These are phyloP conservation scores for Drosophila colorata DNA, from an alignment of 2,888 invertebrate genomes.

Conservation along the genomic window DNA sequence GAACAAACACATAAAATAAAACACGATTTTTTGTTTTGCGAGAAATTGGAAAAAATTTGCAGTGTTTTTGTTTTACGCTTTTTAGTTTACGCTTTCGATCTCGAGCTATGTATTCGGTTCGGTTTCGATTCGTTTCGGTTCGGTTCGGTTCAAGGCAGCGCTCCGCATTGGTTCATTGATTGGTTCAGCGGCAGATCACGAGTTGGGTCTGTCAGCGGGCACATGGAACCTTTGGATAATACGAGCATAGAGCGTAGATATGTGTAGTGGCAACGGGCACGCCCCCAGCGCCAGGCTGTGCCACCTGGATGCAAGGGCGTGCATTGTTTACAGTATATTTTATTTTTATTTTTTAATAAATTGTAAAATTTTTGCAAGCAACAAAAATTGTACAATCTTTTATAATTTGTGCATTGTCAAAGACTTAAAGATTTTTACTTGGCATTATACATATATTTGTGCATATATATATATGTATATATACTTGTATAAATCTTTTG, in stretches of 20 bases:
- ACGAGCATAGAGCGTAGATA: constrained; percentile 80
- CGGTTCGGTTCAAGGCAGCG: constrained; percentile 30
- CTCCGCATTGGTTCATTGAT: constrained; percentile 51
- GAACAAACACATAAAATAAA: constrained; percentile 79
- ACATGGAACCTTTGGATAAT: constrained; percentile 80
- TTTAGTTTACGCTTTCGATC: constrained; percentile 42
- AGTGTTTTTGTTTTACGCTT: constrained; percentile 17
- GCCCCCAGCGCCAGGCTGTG: constrained; percentile 51
- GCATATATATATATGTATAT: not conserved
- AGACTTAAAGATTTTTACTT: constrained; percentile 22
- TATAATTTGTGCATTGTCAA: constrained; percentile 19
- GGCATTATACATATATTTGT: constrained; percentile 5
- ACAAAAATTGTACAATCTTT: constrained; percentile 63
- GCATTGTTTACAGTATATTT: constrained; percentile 23
- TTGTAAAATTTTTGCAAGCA: constrained; percentile 58
- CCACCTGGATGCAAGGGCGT: constrained; percentile 43
- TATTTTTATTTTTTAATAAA: constrained; percentile 3
- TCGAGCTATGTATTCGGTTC: constrained; percentile 22
- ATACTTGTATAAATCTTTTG: constrained; percentile 17
- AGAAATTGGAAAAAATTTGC: constrained; percentile 37
- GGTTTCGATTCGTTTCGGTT: not conserved
- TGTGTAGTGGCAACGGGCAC: constrained; percentile 63
- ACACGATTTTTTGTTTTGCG: constrained; percentile 51
- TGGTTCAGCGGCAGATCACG: constrained; percentile 74
- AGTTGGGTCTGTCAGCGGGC: constrained; percentile 73